These are phyloP conservation scores for Saxicola maurus DNA, from an alignment of 2,797 vertebrate genomes.

Conservation along the genomic window DNA sequence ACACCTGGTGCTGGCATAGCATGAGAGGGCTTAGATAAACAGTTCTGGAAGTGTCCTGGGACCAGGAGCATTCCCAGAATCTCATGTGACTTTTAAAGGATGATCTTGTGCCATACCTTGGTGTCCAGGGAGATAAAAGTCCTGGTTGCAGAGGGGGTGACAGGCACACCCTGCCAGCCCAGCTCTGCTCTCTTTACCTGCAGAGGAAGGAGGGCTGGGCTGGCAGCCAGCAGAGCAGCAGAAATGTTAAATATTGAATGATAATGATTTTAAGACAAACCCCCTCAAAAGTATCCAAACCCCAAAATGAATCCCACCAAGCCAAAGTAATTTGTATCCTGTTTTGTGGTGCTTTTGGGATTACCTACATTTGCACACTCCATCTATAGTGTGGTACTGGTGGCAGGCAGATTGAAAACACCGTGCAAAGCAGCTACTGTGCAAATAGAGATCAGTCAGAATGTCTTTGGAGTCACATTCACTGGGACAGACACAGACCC, in stretches of 20 bases:
- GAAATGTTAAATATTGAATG: neutral
- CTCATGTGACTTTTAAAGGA: neutral
- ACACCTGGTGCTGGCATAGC: slow-evolving; percentile 43
- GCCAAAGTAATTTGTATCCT: neutral
- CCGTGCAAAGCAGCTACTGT: neutral
- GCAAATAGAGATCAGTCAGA: neutral
- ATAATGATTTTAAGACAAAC: neutral
- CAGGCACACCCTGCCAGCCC: neutral
- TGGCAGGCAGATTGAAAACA: neutral
- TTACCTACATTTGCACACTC: neutral
- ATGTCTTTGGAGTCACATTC: neutral
- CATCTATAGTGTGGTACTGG: neutral
- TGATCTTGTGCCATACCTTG: neutral
- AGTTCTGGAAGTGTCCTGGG: neutral
- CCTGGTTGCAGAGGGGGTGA: neutral
- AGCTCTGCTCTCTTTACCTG: neutral
- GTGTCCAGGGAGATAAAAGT: neutral
- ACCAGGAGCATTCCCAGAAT: neutral
- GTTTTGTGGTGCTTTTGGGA: neutral
- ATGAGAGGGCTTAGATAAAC: slow-evolving; percentile 18
- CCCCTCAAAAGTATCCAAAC: rapidly evolving
- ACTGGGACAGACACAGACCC: neutral
- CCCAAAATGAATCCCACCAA: neutral
- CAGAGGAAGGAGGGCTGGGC: neutral
- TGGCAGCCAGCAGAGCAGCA: neutral